These are phyloP conservation scores for Oreochromis grahami DNA, from an alignment of 2,797 vertebrate genomes.

Conservation along the genomic window DNA sequence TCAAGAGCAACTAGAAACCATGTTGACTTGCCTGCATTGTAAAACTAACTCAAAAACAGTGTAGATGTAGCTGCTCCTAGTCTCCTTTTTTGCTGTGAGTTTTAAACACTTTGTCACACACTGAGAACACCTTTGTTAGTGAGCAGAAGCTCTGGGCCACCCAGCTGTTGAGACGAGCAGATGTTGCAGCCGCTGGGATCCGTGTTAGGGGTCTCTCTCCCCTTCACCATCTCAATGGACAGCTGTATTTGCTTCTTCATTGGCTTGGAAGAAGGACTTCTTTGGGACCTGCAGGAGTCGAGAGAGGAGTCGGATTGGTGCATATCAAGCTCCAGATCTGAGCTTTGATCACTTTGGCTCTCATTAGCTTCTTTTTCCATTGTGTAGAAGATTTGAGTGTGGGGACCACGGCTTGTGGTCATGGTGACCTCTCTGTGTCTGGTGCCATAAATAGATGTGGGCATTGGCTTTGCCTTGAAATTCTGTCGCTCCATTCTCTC, in stretches of 20 bases:
- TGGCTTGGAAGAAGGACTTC: not conserved
- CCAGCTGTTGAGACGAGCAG: not conserved
- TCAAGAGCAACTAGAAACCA: not conserved
- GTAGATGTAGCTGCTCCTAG: not conserved
- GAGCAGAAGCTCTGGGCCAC: not conserved
- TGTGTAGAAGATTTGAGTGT: not conserved
- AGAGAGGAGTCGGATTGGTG: not conserved
- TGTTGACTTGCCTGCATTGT: not conserved
- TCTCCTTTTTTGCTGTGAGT: not conserved
- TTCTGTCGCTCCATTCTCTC: slow-evolving; percentile 56
- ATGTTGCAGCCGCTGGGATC: not conserved
- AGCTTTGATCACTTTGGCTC: slow-evolving; percentile 12
- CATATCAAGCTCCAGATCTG: slow-evolving; percentile 12
- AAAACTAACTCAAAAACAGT: not conserved
- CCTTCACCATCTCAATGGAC: slow-evolving; percentile 61
- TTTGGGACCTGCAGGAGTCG: not conserved
- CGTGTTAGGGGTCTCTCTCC: slow-evolving; percentile 22
- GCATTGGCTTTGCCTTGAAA: slow-evolving; percentile 85
- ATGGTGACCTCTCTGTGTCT: slow-evolving; percentile 37
- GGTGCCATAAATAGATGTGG: slow-evolving; percentile 64
- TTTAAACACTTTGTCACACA: not conserved
- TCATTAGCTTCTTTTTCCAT: slow-evolving; percentile 27
- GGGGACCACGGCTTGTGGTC: not conserved
- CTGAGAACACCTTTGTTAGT: slow-evolving; percentile 21
- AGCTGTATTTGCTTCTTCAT: slow-evolving; percentile 59